Percentiles rank a stretch among this genome's conserved stretches.
Conservation (phyloP, 2,888 invertebrate genomes). For the Neuroscelio doddi region DNA sequence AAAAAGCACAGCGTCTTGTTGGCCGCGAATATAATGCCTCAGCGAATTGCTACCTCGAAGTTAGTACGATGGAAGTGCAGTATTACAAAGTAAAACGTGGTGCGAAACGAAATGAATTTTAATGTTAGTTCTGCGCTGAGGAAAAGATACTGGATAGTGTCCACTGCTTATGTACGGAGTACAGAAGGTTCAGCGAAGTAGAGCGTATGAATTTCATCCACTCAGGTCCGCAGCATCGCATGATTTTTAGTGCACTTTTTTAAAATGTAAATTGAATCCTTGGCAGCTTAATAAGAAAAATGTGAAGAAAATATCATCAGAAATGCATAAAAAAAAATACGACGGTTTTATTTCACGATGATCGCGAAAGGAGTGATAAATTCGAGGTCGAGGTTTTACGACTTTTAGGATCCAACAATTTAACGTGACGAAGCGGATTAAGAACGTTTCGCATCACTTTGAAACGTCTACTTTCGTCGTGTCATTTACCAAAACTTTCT, state of each 20-base stretch:
- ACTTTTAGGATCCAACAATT: too few species aligned
- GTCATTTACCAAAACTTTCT: too few species aligned
- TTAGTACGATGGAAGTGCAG: not conserved
- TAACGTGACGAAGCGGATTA: too few species aligned
- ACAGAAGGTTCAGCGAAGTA: not conserved
- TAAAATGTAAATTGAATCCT: too few species aligned
- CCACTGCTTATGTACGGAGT: not conserved
- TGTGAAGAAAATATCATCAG: too few species aligned
- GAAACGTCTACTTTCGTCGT: too few species aligned
- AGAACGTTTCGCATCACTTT: too few species aligned
- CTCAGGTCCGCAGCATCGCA: not conserved
- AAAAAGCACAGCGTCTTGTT: conserved; percentile 7
- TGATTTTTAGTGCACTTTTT: too few species aligned
- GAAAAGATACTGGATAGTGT: too few species aligned
- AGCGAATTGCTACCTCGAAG: conserved; percentile 1
- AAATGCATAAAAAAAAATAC: too few species aligned
- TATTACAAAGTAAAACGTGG: conserved; percentile 2
- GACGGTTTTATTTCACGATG: not conserved
- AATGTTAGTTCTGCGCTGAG: conserved; percentile 4
- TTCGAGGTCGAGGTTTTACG: not conserved
- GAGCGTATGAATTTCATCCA: conserved; percentile 1
- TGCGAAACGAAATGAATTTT: conserved; percentile 8
- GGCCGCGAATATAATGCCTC: conserved; percentile 8
- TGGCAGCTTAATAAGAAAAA: too few species aligned
- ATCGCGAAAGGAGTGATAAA: not conserved